phyloP scores from a whole-genome alignment of 2,888 invertebrate genomes.

The Rhingia rostrata region DNA sequence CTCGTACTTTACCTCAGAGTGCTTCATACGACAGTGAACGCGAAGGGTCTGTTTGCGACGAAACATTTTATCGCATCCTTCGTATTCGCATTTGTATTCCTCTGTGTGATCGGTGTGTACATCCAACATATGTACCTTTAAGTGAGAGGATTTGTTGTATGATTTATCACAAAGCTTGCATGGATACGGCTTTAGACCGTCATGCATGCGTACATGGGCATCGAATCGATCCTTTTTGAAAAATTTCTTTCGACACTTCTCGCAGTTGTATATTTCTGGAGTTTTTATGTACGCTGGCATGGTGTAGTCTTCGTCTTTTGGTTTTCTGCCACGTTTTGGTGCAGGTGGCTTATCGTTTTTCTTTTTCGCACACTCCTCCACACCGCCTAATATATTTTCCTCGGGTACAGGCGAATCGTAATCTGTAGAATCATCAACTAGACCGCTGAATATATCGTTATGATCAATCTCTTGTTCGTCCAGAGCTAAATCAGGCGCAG shows the following conservation, averaged over 20 bases:
- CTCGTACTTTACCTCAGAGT: slow-evolving; percentile 76
- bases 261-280: slow-evolving; percentile 72
- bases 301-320: slow-evolving; percentile 54
- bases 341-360: slow-evolving; percentile 42
- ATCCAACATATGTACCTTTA: slow-evolving; percentile 72
- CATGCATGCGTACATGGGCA: slow-evolving; percentile 56
- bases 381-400: slow-evolving; percentile 56
- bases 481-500: slow-evolving; percentile 12
- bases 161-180: slow-evolving; percentile 72
- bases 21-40: slow-evolving; percentile 80
- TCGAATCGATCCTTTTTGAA: slow-evolving; percentile 66
- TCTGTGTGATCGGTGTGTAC: slow-evolving; percentile 68
- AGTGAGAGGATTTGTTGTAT: slow-evolving; percentile 68
- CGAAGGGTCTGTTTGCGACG: slow-evolving; percentile 80
- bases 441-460: slow-evolving; percentile 57
- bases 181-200: slow-evolving; percentile 71
- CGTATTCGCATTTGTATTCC: slow-evolving; percentile 77
- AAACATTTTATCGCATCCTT: slow-evolving; percentile 79
- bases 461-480: slow-evolving; percentile 69
- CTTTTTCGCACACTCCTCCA: slow-evolving; percentile 54
- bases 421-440: slow-evolving; percentile 60
- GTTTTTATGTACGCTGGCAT: slow-evolving; percentile 62
- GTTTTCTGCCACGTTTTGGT: slow-evolving; percentile 50
- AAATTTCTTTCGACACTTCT: slow-evolving; percentile 72
- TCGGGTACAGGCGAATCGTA: slow-evolving; percentile 53